Evolutionary conservation across 2,113 vertebrate genomes (phyloP), one percentile per base, ranked within the genome.

Genomic region (Calidris pygmaea): DNA sequence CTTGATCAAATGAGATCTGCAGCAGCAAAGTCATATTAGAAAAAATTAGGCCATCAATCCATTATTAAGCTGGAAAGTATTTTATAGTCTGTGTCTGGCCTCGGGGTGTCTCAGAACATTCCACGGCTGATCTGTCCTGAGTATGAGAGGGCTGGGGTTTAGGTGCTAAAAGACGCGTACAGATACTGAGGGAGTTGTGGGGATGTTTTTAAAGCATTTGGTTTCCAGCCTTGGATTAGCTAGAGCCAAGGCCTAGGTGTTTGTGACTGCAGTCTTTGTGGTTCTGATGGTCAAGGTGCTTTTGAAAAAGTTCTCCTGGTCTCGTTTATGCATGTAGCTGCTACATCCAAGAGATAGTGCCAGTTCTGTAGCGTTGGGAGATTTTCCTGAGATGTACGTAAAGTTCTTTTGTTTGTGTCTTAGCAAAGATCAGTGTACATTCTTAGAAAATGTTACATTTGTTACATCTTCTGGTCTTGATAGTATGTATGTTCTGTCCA

Each of bases 1-100:
- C 24, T 78, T 94, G 93, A 96, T 93, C 82, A 81, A 89, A 82
- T 91, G 87, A 91, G 96, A 97, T 79, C 62, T 92, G 94, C 78
- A 89, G 82, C 95, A 96, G 86, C 90, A 93, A 95, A 93, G 70
- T 87, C 65, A 68, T 81, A 94, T 93, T 93, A 96, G 62, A 76
- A 97, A 93, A 87, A 96, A 96, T 96, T 89, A 94, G 95, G 83
- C 80, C 92, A 94, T 90, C 90, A 90, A 93, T 96, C 94, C 72
- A 53, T 96, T 96, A 96, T 84, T 92, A 89, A 93, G 73, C 48
- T 92, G 65, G 60, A 60, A 95, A 95, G 56, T 78, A 67, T 76
- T 95, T 79, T 56, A 19, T 89, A 87, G 85, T 87, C 86, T 85
- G 43, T 87, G 18, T 89, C 79, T 92, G 68, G 83, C 90, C 77